These are phyloP conservation scores for Muscicapa comitata DNA, from an alignment of 2,797 vertebrate genomes.

Conservation along the genomic window DNA sequence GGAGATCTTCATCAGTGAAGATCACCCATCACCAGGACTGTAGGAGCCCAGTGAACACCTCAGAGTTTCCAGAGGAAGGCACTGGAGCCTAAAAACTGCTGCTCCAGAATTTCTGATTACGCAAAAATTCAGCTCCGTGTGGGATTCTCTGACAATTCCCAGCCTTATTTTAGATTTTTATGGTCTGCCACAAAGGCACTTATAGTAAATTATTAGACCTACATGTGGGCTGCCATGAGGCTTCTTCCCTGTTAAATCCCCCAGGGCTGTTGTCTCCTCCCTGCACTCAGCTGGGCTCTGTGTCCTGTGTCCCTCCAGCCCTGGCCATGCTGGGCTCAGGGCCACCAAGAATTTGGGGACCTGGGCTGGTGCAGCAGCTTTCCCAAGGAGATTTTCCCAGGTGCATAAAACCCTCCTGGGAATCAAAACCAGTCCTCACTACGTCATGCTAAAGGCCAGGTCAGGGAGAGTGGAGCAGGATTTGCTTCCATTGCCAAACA, in stretches of 20 bases:
- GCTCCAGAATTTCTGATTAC: background rate
- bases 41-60: fast-evolving
- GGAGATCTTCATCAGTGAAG: background rate
- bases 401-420: background rate
- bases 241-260: background rate
- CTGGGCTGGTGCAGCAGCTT: background rate
- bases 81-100: background rate
- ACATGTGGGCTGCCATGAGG: background rate
- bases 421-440: background rate
- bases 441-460: background rate
- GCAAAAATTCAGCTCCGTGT: background rate
- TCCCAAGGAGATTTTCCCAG: background rate
- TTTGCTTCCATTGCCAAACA: background rate
- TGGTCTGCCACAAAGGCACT: background rate
- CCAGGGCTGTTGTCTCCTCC: background rate
- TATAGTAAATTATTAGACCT: slow-evolving; percentile 19
- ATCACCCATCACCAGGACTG: background rate
- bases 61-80: background rate
- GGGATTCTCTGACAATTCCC: slow-evolving; percentile 4
- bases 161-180: slow-evolving; percentile 27
- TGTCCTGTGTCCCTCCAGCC: background rate
- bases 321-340: fast-evolving
- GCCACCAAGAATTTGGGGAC: background rate
- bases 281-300: background rate
- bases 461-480: fast-evolving